Percentiles rank a stretch among this genome's conserved stretches.
These are phyloP conservation scores for Lepidostoma basale DNA, from an alignment of 1,140 invertebrate species.

Conservation along the genomic window DNA sequence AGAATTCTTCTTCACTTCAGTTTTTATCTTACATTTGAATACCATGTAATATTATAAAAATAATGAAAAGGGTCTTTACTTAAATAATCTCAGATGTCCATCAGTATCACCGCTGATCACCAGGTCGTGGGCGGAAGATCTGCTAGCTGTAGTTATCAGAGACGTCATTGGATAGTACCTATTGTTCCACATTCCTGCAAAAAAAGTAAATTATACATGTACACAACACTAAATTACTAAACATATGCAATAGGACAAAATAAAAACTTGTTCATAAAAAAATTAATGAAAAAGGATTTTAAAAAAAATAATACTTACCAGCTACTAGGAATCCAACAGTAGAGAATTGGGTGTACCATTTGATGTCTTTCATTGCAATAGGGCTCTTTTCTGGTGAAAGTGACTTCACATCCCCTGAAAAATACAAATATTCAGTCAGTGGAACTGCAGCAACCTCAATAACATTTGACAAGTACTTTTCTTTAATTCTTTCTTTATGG, in stretches of 20 bases:
- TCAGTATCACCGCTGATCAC: constrained; percentile 88
- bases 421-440: too few species aligned
- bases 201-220: not conserved
- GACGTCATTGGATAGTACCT: constrained; percentile 83
- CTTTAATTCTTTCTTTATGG: too few species aligned
- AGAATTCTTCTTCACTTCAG: too few species aligned
- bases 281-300: too few species aligned
- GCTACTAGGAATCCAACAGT: constrained; percentile 84
- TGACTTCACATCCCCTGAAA: constrained; percentile 83
- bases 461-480: too few species aligned
- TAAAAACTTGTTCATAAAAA: too few species aligned
- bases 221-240: not conserved
- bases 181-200: constrained; percentile 85
- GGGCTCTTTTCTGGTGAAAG: constrained; percentile 83
- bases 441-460: too few species aligned
- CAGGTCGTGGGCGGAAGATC: constrained; percentile 81
- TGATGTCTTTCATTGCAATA: constrained; percentile 86
- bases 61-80: constrained; percentile 55
- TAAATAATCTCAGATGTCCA: constrained; percentile 88
- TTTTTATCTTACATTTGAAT: too few species aligned
- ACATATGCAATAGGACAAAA: not conserved
- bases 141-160: constrained; percentile 76
- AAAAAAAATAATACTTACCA: constrained; percentile 64
- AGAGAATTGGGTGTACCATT: constrained; percentile 85
- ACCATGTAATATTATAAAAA: too few species aligned